A percentile compares a stretch with the other conserved stretches of the same genome.
phyloP scores from a whole-genome alignment of 2,888 invertebrate species.

The Hydriomena furcata region DNA sequence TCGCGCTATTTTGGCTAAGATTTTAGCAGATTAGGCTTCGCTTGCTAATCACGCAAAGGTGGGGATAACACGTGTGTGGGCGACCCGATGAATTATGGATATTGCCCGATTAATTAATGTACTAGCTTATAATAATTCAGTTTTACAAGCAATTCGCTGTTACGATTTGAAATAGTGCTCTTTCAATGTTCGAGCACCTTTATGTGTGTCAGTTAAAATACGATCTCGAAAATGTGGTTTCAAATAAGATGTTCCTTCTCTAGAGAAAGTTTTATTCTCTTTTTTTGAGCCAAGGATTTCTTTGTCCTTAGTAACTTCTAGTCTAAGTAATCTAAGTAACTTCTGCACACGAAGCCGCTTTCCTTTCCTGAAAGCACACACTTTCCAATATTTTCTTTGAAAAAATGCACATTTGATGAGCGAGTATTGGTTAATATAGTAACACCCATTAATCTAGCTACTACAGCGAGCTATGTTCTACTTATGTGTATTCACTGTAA shows the following conservation, averaged over 20 bases:
- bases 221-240: neutral
- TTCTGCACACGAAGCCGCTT: no score
- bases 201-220: slow-evolving; percentile 13
- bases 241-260: no score
- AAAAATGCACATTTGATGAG: neutral
- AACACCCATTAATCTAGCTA: no score
- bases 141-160: slow-evolving; percentile 45
- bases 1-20: slow-evolving; percentile 83
- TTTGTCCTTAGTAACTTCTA: no score
- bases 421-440: no score
- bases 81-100: slow-evolving; percentile 63
- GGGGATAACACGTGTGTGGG: slow-evolving; percentile 71
- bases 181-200: slow-evolving; percentile 13
- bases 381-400: neutral
- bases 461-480: no score
- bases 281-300: no score
- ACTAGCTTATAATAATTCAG: slow-evolving; percentile 55
- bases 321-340: no score
- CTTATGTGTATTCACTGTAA: no score
- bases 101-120: slow-evolving; percentile 60
- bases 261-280: no score
- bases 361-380: no score
- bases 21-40: slow-evolving; percentile 79
- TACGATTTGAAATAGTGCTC: slow-evolving; percentile 32
- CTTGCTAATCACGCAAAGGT: slow-evolving; percentile 67